Evolutionary conservation across 2,888 invertebrate genomes (phyloP), one percentile per base, ranked within the genome.

Genomic region (Dromius quadrimaculatus): DNA sequence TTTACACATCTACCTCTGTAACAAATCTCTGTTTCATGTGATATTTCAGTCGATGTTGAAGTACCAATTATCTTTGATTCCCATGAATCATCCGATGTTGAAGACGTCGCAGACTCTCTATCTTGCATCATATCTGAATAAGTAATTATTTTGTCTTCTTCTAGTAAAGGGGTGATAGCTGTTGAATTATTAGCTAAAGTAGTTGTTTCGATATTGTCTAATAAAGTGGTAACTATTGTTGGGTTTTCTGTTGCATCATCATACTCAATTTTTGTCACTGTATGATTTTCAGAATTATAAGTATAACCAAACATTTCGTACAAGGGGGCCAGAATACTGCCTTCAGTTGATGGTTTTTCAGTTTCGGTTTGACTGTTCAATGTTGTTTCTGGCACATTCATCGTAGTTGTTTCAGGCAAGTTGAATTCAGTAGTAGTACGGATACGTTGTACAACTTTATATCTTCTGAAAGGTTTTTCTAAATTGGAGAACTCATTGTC

Each of bases 1-100:
- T 93, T 93, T 73, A 94, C 88, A 81, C 94, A 94, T 78, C 90
- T 89, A 9, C 94, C 94, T 79, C 92, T 88, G 81, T 91, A 94
- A 79, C 94, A 94, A 73, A 94, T 94, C 83, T 94, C 94, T 32
- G 94, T 94, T 86, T 94, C 93, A 75, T 93, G 91, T 9, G 93
- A 92, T 43, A 92, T 85, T 81, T 92, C 92, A 15, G 93, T 93
- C 1, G 92, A 92, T 77, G 91, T 92, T 1, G 92, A 92, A 0
- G 93, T 94, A 74, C 90, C 88, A 5, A 91, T 81, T 3, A 88
- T 86, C 84, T 8, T 84, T 82, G 74, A 87, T 83, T 80, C 84
- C 84, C 85, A 86, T 82, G 78, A 83, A 83, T 74, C 83, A 79
- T 71, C 38, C 1, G 36, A 15, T 38, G 13, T 3, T 36, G 15